Conservation (phyloP, 2,888 invertebrate genomes). For the Anticlea derivata region DNA sequence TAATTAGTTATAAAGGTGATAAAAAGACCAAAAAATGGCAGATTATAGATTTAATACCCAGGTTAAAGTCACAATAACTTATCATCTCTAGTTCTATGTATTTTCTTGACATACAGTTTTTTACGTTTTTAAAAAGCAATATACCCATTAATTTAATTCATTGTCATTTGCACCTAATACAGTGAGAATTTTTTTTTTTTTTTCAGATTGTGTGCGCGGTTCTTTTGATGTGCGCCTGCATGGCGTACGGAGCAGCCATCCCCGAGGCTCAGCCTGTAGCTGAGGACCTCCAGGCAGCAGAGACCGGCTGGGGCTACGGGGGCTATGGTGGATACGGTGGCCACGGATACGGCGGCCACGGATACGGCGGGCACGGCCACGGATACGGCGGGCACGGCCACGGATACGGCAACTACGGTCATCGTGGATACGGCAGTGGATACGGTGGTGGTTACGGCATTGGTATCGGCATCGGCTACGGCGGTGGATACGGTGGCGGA, state of each 20-base stretch:
- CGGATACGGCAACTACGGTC: constrained; percentile 22
- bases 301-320: constrained; percentile 31
- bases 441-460: constrained; percentile 17
- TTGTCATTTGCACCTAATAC: no score
- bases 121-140: no score
- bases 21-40: no score
- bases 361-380: constrained; percentile 25
- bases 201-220: constrained; percentile 52
- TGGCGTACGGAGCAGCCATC: constrained; percentile 53
- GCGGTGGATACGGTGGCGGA: constrained; percentile 15
- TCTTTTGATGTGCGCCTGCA: constrained; percentile 52
- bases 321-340: constrained; percentile 27
- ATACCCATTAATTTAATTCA: no score
- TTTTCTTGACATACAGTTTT: no score
- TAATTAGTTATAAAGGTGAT: no score
- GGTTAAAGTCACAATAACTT: no score
- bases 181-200: constrained; percentile 10
- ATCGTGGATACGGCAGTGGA: constrained; percentile 32
- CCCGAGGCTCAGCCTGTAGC: constrained; percentile 35
- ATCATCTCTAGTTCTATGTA: no score
- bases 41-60: no score
- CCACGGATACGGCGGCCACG: constrained; percentile 29
- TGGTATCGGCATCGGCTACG: constrained; percentile 8
- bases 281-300: constrained; percentile 39
- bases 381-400: constrained; percentile 21